phyloP scores from a whole-genome alignment of 1,140 invertebrate species.

The Apis florea region DNA sequence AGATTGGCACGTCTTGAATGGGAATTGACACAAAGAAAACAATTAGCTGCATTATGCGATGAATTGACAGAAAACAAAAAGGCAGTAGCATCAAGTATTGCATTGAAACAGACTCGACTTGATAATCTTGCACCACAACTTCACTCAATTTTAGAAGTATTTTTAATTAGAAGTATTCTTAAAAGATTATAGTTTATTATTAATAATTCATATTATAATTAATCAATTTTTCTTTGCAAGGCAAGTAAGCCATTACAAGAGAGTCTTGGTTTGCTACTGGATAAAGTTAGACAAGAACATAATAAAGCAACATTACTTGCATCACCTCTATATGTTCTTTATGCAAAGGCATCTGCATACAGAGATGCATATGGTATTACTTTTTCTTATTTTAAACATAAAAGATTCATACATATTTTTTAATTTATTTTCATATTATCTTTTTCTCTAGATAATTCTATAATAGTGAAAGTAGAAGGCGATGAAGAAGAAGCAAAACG shows the following conservation, averaged over 20 bases:
- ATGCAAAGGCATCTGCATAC: constrained; percentile 92
- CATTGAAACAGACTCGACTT: constrained; percentile 89
- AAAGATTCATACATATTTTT: constrained; percentile 9
- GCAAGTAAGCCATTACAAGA: constrained; percentile 94
- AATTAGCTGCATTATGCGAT: constrained; percentile 88
- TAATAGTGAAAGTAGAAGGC: constrained; percentile 85
- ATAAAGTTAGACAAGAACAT: constrained; percentile 88
- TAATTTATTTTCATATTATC: constrained; percentile 6
- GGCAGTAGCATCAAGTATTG: constrained; percentile 87
- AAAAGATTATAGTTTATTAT: constrained; percentile 9
- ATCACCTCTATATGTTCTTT: constrained; percentile 92
- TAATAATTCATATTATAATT: constrained; percentile 8
- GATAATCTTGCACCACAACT: constrained; percentile 91
- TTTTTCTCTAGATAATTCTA: constrained; percentile 75
- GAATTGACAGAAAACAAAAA: constrained; percentile 89
- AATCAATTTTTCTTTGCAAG: constrained; percentile 74
- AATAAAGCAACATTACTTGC: constrained; percentile 89
- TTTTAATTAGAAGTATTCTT: constrained; percentile 9
- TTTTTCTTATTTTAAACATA: constrained; percentile 9
- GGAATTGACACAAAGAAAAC: constrained; percentile 94
- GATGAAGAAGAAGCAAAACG: constrained; percentile 91
- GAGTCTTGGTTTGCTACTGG: constrained; percentile 90
- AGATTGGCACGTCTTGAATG: constrained; percentile 94
- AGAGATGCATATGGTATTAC: constrained; percentile 86
- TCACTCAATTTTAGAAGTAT: constrained; percentile 85